Evolutionary conservation across 2,797 vertebrate genomes (phyloP), one percentile per base, ranked within the genome.

Genomic region (Gymnocypris eckloni): DNA sequence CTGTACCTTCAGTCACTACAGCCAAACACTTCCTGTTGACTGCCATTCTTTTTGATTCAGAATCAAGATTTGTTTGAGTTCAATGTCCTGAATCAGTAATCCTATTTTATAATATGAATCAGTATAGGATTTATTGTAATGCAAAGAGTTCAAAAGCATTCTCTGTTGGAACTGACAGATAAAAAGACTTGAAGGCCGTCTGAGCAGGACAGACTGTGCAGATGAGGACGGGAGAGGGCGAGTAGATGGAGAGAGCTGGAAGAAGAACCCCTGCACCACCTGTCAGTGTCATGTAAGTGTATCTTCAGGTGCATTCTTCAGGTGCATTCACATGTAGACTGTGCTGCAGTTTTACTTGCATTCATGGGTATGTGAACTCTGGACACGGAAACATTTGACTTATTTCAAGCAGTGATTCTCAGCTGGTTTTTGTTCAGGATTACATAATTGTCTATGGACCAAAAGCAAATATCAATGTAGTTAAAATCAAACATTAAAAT

Each of bases 241-340:
- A 4, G 90, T 90, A 18, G 95, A 95, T 48, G 95, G 96, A 70
- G 93, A 97, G 22, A 94, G 88, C n/a, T 99, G 98, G 98, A 97
- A 96, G 79, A 96, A 92, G 59, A 97, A 99, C 76, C 72, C 95
- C 3, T 99, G 98, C 92, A 96, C 96, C 87, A 85, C 85, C 33
- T 99, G 98, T 92, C 96, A 97, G 93, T 99, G 98, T 95, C 96
- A 88, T 90, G 98, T 99, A 94, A 85, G 98, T 96, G 18, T 9
- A 59, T 75, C 56, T 28, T 28, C 28, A 28, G 39, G 54, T 66
- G 25, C 79, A 83, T 28, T 11, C 3, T 56, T n/a, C 20, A 56
- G 54, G 16, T 54, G 18, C 52, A 20, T 61, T 61, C 59, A 25
- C 59, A 64, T 25, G n/a, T 64, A 64, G n/a, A 28, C 61, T 13